Conservation (phyloP, 2,888 invertebrate genomes). For the Stomorhina lunata region DNA sequence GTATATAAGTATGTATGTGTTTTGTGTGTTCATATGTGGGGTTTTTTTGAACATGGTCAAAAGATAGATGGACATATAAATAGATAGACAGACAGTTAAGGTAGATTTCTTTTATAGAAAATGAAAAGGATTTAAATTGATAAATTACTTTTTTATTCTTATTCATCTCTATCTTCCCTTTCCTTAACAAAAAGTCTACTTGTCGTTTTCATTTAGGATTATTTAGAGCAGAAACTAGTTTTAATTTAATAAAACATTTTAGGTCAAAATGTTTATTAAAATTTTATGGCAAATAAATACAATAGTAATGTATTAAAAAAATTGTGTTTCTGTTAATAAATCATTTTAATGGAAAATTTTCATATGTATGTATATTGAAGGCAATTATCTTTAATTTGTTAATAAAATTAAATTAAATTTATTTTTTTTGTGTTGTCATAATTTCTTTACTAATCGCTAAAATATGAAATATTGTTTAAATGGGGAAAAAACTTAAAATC, state of each 20-base stretch:
- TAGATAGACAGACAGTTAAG: slow-evolving; percentile 9
- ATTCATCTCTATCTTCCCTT: neutral
- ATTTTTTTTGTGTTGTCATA: neutral
- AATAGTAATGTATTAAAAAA: too few species aligned
- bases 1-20: neutral
- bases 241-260: neutral
- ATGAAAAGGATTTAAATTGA: slow-evolving; percentile 52
- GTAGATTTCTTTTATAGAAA: neutral
- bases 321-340: neutral
- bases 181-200: neutral
- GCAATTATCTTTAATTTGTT: slow-evolving; percentile 10
- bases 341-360: neutral
- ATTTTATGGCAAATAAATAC: neutral
- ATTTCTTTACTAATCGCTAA: neutral
- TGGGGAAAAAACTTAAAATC: neutral
- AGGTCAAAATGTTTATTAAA: neutral
- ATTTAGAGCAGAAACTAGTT: neutral
- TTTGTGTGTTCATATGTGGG: neutral
- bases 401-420: slow-evolving; percentile 14
- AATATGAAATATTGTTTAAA: neutral
- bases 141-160: slow-evolving; percentile 36
- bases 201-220: slow-evolving; percentile 35
- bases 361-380: neutral
- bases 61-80: neutral
- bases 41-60: slow-evolving; percentile 19